These are phyloP conservation scores for Minunthozetes semirufus DNA, from an alignment of 2,888 invertebrate genomes.

Conservation along the genomic window DNA sequence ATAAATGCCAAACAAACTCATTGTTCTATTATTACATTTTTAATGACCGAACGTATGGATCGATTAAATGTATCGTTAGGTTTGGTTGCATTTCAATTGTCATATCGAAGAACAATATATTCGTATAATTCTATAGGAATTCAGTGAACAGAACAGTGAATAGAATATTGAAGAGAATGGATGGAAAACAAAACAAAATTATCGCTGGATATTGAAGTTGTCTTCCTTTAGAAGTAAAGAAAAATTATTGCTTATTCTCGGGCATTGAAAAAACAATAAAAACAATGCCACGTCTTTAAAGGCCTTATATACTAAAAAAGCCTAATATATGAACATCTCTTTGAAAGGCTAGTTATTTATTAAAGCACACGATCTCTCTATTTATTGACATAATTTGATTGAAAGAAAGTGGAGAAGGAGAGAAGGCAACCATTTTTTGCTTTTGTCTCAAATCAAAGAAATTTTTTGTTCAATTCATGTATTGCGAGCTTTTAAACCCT, in stretches of 20 bases:
- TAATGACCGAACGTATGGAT: not conserved
- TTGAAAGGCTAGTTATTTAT: slow-evolving; percentile 19
- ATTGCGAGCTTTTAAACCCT: not conserved
- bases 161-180: no score
- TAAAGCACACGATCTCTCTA: slow-evolving; percentile 12
- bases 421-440: not conserved
- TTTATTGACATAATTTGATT: slow-evolving; percentile 22
- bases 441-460: not conserved
- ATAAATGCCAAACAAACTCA: slow-evolving; percentile 13
- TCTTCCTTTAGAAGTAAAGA: not conserved
- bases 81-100: not conserved
- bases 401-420: not conserved
- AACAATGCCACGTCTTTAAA: not conserved
- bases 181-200: no score
- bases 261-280: not conserved
- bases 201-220: no score
- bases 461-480: not conserved
- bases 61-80: not conserved
- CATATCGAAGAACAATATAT: not conserved
- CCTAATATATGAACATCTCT: not conserved
- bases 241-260: not conserved
- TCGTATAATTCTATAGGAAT: not conserved
- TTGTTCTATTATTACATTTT: not conserved
- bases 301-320: not conserved
- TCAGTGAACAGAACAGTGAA: no score